A percentile compares a stretch with the other conserved stretches of the same genome.
phyloP scores from a whole-genome alignment of 2,797 vertebrate genomes.

The Thunnus albacares region DNA sequence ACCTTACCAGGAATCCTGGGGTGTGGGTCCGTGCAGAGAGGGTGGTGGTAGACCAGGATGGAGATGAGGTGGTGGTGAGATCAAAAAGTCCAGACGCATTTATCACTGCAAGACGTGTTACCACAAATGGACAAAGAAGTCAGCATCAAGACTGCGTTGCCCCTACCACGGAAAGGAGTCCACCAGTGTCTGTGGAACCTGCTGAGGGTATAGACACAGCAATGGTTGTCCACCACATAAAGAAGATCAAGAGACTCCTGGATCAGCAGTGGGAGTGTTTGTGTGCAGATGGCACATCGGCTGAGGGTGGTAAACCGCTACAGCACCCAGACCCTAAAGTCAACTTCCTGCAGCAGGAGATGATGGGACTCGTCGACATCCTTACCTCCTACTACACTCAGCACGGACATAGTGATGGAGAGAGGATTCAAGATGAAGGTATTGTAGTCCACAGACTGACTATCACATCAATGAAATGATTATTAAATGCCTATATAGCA shows the following conservation, averaged over 20 bases:
- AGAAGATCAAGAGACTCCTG: conserved; percentile 92
- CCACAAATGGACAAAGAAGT: conserved; percentile 39
- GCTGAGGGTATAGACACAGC: conserved; percentile 38
- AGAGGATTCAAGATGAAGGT: conserved; percentile 63
- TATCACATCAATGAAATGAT: neutral
- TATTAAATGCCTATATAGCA: neutral
- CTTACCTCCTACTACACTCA: conserved; percentile 89
- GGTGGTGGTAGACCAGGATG: conserved; percentile 39
- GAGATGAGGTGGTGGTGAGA: conserved; percentile 53
- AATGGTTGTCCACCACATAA: conserved; percentile 88
- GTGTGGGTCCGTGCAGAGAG: conserved; percentile 78
- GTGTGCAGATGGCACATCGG: conserved; percentile 85
- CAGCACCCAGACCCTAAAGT: conserved; percentile 91
- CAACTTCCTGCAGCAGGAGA: conserved; percentile 92
- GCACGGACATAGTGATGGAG: conserved; percentile 54
- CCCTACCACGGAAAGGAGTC: neutral
- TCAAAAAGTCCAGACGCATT: conserved; percentile 19
- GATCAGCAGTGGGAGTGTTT: conserved; percentile 95
- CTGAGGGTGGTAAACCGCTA: conserved; percentile 80
- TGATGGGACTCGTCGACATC: conserved; percentile 90
- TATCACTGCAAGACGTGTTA: conserved; percentile 11
- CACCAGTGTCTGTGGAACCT: conserved; percentile 2
- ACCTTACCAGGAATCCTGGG: conserved; percentile 80
- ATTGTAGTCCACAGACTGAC: conserved; percentile 11
- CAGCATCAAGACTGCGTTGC: conserved; percentile 6